Conservation (phyloP, 1,140 invertebrate genomes). For the Diachasma alloeum region DNA sequence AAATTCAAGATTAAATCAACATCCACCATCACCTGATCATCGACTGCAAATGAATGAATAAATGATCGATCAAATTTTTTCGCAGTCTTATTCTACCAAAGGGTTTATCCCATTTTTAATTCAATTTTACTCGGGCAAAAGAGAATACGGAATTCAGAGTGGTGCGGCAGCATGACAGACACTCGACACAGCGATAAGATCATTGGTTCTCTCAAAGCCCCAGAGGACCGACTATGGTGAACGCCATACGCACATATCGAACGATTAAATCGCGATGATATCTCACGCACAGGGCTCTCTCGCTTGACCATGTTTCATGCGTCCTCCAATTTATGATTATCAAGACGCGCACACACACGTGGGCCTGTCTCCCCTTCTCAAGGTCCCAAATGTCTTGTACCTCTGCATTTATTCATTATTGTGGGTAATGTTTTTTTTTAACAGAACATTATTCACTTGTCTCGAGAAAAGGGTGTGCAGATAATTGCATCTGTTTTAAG, state of each 20-base stretch:
- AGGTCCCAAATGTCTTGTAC: not conserved
- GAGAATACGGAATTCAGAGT: not conserved
- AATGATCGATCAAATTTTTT: no score
- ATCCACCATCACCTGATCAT: no score
- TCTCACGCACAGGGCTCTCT: constrained; percentile 15
- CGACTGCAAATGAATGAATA: no score
- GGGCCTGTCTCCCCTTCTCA: not conserved
- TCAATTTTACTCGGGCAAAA: not conserved
- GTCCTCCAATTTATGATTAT: constrained; percentile 38
- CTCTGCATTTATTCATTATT: constrained; percentile 5
- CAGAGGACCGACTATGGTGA: constrained; percentile 29
- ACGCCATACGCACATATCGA: constrained; percentile 37
- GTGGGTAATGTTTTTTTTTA: no score
- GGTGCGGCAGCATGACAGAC: constrained; percentile 40
- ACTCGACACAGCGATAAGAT: constrained; percentile 44
- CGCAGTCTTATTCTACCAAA: not conserved
- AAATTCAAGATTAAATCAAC: no score
- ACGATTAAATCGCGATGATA: constrained; percentile 42
- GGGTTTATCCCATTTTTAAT: not conserved
- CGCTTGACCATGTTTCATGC: constrained; percentile 21
- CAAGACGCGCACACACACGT: constrained; percentile 8
- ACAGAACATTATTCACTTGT: no score
- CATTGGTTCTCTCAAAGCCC: constrained; percentile 35
- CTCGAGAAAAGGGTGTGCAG: no score
- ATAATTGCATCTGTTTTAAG: no score